Percentiles rank a stretch among this genome's conserved stretches.
phyloP scores from a whole-genome alignment of 2,888 invertebrate genomes.

The Conops quadrifasciatus region DNA sequence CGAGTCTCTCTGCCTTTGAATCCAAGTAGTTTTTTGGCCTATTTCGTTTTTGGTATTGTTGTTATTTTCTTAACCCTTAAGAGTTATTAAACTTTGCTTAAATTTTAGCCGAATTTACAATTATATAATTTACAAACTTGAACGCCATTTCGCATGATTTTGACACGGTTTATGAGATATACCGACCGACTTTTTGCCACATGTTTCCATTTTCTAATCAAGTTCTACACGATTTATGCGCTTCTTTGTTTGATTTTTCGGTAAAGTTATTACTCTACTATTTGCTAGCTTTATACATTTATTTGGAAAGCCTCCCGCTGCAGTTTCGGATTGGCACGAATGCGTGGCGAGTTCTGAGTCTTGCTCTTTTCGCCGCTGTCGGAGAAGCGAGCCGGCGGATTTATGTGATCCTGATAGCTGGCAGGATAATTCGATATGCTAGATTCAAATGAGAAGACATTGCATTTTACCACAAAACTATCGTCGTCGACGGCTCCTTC shows the following conservation, averaged over 20 bases:
- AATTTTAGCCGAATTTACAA: constrained; percentile 31
- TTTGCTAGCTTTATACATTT: constrained; percentile 70
- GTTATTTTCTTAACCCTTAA: constrained; percentile 41
- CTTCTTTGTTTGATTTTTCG: background rate
- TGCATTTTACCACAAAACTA: too few species aligned
- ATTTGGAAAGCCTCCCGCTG: constrained; percentile 81
- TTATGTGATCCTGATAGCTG: constrained; percentile 83
- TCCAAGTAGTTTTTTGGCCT: too few species aligned
- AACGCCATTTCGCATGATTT: background rate
- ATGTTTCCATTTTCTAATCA: constrained; percentile 32
- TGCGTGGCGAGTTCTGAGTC: constrained; percentile 64
- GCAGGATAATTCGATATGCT: constrained; percentile 82
- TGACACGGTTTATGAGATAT: too few species aligned
- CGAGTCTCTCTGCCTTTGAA: too few species aligned
- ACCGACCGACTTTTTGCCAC: too few species aligned
- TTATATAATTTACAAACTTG: constrained; percentile 19
- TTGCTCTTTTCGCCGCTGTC: constrained; percentile 68
- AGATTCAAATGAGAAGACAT: constrained; percentile 43
- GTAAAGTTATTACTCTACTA: background rate
- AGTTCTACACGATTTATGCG: constrained; percentile 7
- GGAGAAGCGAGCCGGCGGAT: constrained; percentile 87
- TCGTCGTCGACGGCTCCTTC: background rate
- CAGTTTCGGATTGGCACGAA: constrained; percentile 68
- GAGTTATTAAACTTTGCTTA: constrained; percentile 20
- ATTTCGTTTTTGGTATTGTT: too few species aligned